Conservation (phyloP, 2,113 vertebrate genomes). For the Haplotaxodon microlepis region DNA sequence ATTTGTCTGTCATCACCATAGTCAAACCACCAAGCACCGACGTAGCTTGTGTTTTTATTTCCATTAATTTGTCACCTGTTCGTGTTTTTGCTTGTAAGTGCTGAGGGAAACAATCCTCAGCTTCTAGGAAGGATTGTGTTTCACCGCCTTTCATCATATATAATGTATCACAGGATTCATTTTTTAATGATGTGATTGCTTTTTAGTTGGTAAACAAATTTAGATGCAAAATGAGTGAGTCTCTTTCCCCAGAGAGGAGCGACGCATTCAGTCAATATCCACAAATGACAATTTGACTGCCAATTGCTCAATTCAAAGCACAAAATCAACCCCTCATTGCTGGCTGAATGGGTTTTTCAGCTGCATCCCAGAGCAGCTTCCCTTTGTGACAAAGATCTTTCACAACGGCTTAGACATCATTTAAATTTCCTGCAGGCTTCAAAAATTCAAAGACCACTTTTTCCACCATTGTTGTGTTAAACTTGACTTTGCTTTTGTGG, state of each 20-base stretch:
- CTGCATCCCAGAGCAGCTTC: background rate
- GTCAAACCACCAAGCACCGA: background rate
- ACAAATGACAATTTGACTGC: background rate
- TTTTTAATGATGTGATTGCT: background rate
- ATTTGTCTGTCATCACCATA: no score
- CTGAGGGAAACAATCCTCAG: background rate
- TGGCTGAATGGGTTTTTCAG: background rate
- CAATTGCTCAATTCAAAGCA: background rate
- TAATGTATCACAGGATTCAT: background rate
- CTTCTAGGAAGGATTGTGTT: background rate
- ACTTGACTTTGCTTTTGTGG: background rate
- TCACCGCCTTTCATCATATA: background rate
- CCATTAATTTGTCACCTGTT: background rate
- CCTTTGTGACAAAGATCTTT: background rate
- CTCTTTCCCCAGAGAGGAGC: background rate
- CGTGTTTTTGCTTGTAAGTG: background rate
- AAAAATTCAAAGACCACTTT: background rate
- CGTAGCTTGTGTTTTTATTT: background rate
- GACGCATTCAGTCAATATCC: background rate
- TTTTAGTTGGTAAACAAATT: background rate
- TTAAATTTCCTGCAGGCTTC: background rate
- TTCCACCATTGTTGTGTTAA: background rate
- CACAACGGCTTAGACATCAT: background rate
- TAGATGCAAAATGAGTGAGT: background rate
- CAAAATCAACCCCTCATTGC: background rate